Percentiles rank a stretch among this genome's conserved stretches.
phyloP scores from a whole-genome alignment of 2,888 invertebrate genomes.

The Heliconius ethilla region DNA sequence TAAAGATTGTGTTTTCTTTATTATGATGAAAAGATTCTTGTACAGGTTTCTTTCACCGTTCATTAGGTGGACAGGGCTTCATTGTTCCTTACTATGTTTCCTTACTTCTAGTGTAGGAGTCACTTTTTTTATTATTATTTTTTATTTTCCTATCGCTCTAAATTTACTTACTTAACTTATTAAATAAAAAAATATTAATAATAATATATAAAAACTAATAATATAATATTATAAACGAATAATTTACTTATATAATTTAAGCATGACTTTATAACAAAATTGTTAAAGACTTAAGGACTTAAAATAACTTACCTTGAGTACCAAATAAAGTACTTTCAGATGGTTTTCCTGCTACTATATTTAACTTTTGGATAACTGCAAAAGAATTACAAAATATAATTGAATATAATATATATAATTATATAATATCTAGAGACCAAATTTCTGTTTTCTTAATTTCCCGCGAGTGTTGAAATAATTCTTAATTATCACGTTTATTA shows the following conservation, averaged over 20 bases:
- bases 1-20: constrained; percentile 1
- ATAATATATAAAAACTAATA: background rate
- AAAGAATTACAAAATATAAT: constrained; percentile 26
- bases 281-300: background rate
- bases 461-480: too few species aligned
- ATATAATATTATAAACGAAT: too few species aligned
- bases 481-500: too few species aligned
- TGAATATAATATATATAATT: background rate
- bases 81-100: background rate
- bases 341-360: constrained; percentile 71
- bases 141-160: too few species aligned
- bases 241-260: too few species aligned
- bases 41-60: constrained; percentile 10
- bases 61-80: background rate
- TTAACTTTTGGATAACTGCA: constrained; percentile 73
- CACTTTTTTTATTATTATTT: background rate
- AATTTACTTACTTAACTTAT: background rate
- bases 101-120: background rate
- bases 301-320: constrained; percentile 68
- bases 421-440: too few species aligned
- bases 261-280: background rate
- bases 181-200: background rate
- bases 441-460: too few species aligned
- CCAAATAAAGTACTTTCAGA: constrained; percentile 76
- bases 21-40: constrained; percentile 1